phyloP scores from a whole-genome alignment of 2,797 vertebrate genomes.

The Cynopterus sphinx region DNA sequence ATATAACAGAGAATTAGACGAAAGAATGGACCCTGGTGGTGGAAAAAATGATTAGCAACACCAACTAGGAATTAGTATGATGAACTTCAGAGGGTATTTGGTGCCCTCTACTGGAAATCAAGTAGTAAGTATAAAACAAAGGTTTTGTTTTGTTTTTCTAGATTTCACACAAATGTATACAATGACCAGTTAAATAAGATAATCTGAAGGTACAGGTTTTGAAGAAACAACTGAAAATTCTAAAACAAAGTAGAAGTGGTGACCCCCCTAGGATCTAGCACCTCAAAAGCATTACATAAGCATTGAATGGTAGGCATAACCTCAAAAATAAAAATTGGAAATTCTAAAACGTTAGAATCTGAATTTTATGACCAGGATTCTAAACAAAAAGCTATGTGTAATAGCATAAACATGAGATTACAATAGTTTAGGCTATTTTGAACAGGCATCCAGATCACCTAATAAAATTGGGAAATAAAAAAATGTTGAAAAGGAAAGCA shows the following conservation, averaged over 20 bases:
- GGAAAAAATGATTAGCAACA: not conserved
- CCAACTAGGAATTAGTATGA: not conserved
- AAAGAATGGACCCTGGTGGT: not conserved
- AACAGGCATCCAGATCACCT: slow-evolving; percentile 37
- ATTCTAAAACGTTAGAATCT: not conserved
- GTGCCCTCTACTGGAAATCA: slow-evolving; percentile 74
- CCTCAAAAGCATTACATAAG: not conserved
- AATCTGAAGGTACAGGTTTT: not conserved
- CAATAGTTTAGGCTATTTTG: not conserved
- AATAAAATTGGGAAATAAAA: not conserved
- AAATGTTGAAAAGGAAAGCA: slow-evolving; percentile 14
- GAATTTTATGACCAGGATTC: slow-evolving; percentile 44
- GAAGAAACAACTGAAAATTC: slow-evolving; percentile 16
- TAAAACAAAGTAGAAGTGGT: not conserved
- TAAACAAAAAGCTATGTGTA: not conserved
- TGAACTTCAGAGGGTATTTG: slow-evolving; percentile 57
- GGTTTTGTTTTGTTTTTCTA: not conserved
- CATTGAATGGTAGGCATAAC: not conserved
- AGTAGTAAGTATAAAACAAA: slow-evolving; percentile 39
- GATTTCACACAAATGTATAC: slow-evolving; percentile 23
- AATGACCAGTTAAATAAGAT: slow-evolving; percentile 18
- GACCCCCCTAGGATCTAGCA: not conserved
- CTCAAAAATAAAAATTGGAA: not conserved
- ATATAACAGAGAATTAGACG: slow-evolving; percentile 34
- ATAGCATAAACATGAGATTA: not conserved